Percentiles rank a stretch among this genome's conserved stretches.
Evolutionary conservation across 2,888 invertebrate species (phyloP).

Genomic region (Nemapogon koenigi): DNA sequence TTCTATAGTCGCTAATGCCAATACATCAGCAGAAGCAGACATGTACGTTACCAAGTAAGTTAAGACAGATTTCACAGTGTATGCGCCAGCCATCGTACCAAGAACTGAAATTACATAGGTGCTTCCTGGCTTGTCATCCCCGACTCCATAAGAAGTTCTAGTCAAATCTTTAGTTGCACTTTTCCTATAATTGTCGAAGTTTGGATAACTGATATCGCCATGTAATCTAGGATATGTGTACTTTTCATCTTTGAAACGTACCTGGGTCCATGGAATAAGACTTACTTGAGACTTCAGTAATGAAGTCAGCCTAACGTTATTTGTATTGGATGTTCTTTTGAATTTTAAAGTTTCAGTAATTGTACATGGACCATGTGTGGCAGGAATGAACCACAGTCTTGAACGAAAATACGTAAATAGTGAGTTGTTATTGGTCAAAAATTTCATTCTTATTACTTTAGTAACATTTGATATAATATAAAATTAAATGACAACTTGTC

Average conservation of each 20-base stretch:
- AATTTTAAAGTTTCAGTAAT: too few relatives aligned
- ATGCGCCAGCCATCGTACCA: slow-evolving; percentile 63
- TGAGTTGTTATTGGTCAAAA: too few relatives aligned
- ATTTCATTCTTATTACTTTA: too few relatives aligned
- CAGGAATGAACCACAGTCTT: too few relatives aligned
- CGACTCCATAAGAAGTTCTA: slow-evolving; percentile 35
- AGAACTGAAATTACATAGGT: slow-evolving; percentile 60
- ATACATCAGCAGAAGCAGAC: slow-evolving; percentile 74
- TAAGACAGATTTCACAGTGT: slow-evolving; percentile 67
- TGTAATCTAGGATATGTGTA: slow-evolving; percentile 34
- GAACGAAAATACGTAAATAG: too few relatives aligned
- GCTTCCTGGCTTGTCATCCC: slow-evolving; percentile 40
- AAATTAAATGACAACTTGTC: too few relatives aligned
- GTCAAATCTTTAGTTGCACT: slow-evolving; percentile 31
- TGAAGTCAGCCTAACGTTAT: slow-evolving; percentile 16
- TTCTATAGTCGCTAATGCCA: slow-evolving; percentile 80
- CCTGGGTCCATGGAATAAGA: slow-evolving; percentile 32
- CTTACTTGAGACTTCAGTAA: slow-evolving; percentile 17
- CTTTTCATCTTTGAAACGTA: slow-evolving; percentile 29
- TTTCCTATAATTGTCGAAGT: slow-evolving; percentile 44
- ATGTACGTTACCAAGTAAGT: slow-evolving; percentile 65
- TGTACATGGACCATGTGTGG: too few relatives aligned
- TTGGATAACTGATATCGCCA: slow-evolving; percentile 38
- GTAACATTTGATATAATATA: too few relatives aligned
- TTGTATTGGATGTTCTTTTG: too few relatives aligned